phyloP scores from a whole-genome alignment of 2,888 invertebrate species.

The Biston betularia region DNA sequence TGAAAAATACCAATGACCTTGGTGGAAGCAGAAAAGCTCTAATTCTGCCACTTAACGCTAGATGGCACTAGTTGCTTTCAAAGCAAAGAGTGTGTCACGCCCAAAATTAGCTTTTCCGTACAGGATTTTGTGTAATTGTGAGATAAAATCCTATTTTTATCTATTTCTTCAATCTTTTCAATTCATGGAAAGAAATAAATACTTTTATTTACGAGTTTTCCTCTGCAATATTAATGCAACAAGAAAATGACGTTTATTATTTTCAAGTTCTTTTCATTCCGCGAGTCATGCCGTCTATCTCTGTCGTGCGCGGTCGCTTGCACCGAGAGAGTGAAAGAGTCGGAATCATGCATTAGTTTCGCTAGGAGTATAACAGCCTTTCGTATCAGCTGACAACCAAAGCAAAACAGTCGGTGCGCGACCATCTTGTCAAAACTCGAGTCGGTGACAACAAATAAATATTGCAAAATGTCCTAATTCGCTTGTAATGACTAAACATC shows the following conservation, averaged over 20 bases:
- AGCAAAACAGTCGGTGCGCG: conserved; percentile 87
- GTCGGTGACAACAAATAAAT: conserved; percentile 85
- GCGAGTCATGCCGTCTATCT: conserved; percentile 62
- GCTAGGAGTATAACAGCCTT: conserved; percentile 72
- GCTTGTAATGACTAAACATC: conserved; percentile 79
- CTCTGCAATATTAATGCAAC: conserved; percentile 76
- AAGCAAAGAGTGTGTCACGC: conserved; percentile 70
- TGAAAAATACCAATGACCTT: conserved; percentile 44
- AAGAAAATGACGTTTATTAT: conserved; percentile 78
- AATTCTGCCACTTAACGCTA: conserved; percentile 46
- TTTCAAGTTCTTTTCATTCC: conserved; percentile 67
- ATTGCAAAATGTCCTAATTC: conserved; percentile 84
- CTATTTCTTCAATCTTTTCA: conserved; percentile 63
- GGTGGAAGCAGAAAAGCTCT: conserved; percentile 23
- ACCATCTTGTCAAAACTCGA: conserved; percentile 87
- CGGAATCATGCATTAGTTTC: conserved; percentile 49
- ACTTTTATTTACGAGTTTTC: conserved; percentile 68
- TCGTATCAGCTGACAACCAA: conserved; percentile 87
- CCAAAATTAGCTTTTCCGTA: conserved; percentile 69
- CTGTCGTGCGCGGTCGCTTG: conserved; percentile 45
- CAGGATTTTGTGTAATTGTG: conserved; percentile 71
- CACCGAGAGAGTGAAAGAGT: conserved; percentile 56
- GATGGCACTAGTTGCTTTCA: conserved; percentile 64
- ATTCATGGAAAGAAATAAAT: conserved; percentile 69
- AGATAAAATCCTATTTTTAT: conserved; percentile 73